Percentiles rank a stretch among this genome's conserved stretches.
Evolutionary conservation across 2,797 vertebrate species (phyloP).

Genomic region (Pyrocephalus nanus): DNA sequence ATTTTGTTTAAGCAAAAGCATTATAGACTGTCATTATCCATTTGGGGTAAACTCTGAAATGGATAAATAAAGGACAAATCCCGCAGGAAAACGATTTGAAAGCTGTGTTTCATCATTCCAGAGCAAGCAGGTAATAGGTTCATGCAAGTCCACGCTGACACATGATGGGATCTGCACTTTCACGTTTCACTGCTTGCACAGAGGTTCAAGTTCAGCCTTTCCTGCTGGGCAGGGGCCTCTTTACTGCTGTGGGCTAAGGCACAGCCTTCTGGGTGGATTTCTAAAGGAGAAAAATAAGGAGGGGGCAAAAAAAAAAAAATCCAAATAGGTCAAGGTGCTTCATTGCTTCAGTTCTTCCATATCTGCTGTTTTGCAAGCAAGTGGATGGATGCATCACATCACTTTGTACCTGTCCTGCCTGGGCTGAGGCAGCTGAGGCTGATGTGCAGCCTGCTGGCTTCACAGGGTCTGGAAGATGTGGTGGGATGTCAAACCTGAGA

Average conservation of each 20-base stretch:
- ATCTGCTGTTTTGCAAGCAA: background rate
- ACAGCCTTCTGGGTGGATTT: background rate
- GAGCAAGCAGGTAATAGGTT: background rate
- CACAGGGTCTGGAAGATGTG: background rate
- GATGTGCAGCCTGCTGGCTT: background rate
- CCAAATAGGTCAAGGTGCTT: background rate
- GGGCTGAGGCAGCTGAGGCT: background rate
- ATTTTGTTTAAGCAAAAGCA: background rate
- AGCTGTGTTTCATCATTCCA: background rate
- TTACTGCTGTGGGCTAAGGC: background rate
- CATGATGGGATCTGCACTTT: rapidly evolving
- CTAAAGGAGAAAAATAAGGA: background rate
- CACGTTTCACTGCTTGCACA: background rate
- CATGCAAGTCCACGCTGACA: background rate
- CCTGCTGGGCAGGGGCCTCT: background rate
- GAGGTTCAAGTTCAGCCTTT: background rate
- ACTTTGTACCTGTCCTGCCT: background rate
- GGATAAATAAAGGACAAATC: background rate
- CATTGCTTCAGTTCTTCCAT: background rate
- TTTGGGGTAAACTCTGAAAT: background rate
- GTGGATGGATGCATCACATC: background rate
- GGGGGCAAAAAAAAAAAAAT: rapidly evolving
- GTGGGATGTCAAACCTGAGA: background rate
- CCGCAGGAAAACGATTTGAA: background rate
- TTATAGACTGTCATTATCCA: background rate